Percentiles rank a stretch among this genome's conserved stretches.
Conservation (phyloP, 2,888 invertebrate genomes). For the Tipula lateralis region DNA sequence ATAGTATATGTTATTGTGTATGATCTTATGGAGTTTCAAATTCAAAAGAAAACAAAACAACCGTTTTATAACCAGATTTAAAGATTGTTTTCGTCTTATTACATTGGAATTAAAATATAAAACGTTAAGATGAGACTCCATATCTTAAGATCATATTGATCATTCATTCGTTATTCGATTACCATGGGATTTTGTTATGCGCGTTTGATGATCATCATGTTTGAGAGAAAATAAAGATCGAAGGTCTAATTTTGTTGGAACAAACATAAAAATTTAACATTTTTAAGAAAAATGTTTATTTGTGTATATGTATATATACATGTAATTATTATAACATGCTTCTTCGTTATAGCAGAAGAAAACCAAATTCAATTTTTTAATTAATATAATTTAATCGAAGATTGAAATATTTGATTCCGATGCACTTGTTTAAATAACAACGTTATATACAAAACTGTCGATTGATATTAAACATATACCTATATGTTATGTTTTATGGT, state of each 20-base stretch:
- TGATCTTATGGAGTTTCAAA: background rate
- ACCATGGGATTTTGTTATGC: background rate
- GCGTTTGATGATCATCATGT: background rate
- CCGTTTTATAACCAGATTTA: constrained; percentile 19
- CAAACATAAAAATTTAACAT: background rate
- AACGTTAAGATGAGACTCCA: background rate
- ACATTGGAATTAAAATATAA: background rate
- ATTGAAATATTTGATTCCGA: background rate
- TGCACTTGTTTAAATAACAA: background rate
- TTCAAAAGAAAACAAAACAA: background rate
- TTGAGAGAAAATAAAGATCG: background rate
- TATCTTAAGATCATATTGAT: background rate
- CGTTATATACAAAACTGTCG: background rate
- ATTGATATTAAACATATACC: background rate
- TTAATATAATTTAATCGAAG: background rate
- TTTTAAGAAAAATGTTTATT: background rate
- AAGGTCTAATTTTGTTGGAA: background rate
- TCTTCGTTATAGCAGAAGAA: too few species aligned
- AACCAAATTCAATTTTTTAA: background rate
- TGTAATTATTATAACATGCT: too few species aligned
- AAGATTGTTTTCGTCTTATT: background rate
- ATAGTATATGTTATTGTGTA: background rate
- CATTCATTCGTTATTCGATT: background rate
- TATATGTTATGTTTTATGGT: background rate
- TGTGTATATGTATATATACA: background rate